phyloP scores from a whole-genome alignment of 1,140 invertebrate species.

The Atopsyche davidsoni region DNA sequence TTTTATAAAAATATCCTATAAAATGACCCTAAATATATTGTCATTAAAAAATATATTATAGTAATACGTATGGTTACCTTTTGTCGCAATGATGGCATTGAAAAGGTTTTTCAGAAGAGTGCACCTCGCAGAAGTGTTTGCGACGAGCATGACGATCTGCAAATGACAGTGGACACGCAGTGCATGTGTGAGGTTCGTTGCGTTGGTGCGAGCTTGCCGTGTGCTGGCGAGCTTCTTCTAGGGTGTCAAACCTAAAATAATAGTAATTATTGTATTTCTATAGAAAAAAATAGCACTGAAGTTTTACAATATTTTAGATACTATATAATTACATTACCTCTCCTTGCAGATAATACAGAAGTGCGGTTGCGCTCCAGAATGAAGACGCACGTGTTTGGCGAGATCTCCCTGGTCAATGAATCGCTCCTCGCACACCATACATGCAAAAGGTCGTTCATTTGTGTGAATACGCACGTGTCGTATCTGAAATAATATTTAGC shows the following conservation, averaged over 20 bases:
- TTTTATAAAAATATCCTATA: no score
- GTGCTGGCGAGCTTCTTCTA: conserved; percentile 5
- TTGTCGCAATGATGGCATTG: conserved; percentile 10
- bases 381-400: conserved; percentile 15
- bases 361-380: conserved; percentile 5
- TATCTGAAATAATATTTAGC: no score
- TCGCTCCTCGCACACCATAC: conserved; percentile 31
- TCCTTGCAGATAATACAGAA: conserved; percentile 20
- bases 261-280: not conserved
- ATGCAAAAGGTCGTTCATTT: conserved; percentile 36
- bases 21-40: no score
- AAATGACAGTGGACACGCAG: no score
- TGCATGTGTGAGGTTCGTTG: not conserved
- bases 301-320: not conserved
- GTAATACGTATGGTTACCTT: no score
- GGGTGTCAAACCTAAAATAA: not conserved
- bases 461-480: conserved; percentile 43
- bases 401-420: conserved; percentile 27
- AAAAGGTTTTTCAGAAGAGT: conserved; percentile 8
- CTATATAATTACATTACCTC: conserved; percentile 2
- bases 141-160: conserved; percentile 4
- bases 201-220: not conserved
- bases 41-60: no score
- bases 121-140: conserved; percentile 6
- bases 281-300: not conserved